A percentile compares a stretch with the other conserved stretches of the same genome.
Evolutionary conservation across 1,140 invertebrate species (phyloP).

Genomic region (Phymastichus coffea): DNA sequence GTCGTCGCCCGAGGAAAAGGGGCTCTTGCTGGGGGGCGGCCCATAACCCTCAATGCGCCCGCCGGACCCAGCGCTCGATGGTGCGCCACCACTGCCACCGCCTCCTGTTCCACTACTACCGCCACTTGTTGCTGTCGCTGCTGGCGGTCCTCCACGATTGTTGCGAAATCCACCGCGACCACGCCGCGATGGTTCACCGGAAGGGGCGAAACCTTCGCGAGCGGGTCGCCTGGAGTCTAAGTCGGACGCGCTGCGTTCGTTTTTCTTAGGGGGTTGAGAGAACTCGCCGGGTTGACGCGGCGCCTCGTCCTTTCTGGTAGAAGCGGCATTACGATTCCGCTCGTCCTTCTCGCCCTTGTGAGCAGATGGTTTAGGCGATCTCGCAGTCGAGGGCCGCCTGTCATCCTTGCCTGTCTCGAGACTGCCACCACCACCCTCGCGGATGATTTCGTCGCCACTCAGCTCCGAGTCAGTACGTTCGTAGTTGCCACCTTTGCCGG

Average conservation of each 20-base stretch:
- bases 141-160: constrained; percentile 53
- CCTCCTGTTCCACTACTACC: constrained; percentile 63
- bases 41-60: constrained; percentile 72
- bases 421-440: constrained; percentile 54
- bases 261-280: neutral
- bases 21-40: constrained; percentile 73
- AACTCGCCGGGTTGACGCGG: neutral
- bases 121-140: constrained; percentile 33
- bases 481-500: constrained; percentile 50
- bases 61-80: constrained; percentile 52
- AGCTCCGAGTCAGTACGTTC: constrained; percentile 62
- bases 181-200: constrained; percentile 78
- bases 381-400: constrained; percentile 37
- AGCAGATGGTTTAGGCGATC: constrained; percentile 49
- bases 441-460: constrained; percentile 61
- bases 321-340: constrained; percentile 52
- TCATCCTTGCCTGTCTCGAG: constrained; percentile 58
- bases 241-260: neutral
- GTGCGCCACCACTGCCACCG: constrained; percentile 52
- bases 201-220: constrained; percentile 70
- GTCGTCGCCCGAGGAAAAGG: constrained; percentile 59
- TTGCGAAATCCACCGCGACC: constrained; percentile 66
- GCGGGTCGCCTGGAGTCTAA: constrained; percentile 37
- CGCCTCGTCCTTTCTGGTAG: constrained; percentile 8
- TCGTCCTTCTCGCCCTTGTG: constrained; percentile 63